A percentile compares a stretch with the other conserved stretches of the same genome.
Evolutionary conservation across 2,797 vertebrate species (phyloP).

Genomic region (Acestrorhynchus altus): DNA sequence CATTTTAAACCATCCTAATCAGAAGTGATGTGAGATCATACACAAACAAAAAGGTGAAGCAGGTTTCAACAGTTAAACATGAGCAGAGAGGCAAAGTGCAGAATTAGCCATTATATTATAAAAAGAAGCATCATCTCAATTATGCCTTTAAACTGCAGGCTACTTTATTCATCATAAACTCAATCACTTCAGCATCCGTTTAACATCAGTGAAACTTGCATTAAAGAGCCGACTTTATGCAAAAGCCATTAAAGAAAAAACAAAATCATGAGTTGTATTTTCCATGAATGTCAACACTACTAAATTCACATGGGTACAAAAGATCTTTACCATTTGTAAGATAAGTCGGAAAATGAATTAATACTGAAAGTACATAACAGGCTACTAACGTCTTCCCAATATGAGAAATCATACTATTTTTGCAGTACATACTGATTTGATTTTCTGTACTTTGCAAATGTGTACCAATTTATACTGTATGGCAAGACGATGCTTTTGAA

Average conservation of each 20-base stretch:
- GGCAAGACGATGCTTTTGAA: slow-evolving; percentile 75
- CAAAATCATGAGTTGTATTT: slow-evolving; percentile 28
- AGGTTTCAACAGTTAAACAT: too few relatives aligned
- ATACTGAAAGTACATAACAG: slow-evolving; percentile 81
- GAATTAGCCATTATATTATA: neutral
- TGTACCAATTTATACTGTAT: slow-evolving; percentile 80
- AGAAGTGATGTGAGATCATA: too few relatives aligned
- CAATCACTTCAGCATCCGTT: slow-evolving; percentile 28
- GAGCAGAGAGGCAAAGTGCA: too few relatives aligned
- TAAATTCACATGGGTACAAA: slow-evolving; percentile 55
- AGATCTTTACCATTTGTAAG: slow-evolving; percentile 59
- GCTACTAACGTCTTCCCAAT: slow-evolving; percentile 83
- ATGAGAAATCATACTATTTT: slow-evolving; percentile 83
- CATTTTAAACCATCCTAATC: too few relatives aligned
- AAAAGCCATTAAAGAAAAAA: slow-evolving; percentile 42
- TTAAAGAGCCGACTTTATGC: slow-evolving; percentile 46
- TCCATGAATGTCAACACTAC: slow-evolving; percentile 29
- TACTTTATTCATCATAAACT: slow-evolving; percentile 52
- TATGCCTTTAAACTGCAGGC: slow-evolving; percentile 35
- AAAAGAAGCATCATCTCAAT: neutral
- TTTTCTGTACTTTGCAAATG: slow-evolving; percentile 78
- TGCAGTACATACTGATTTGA: slow-evolving; percentile 76
- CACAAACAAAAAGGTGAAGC: too few relatives aligned
- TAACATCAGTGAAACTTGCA: slow-evolving; percentile 35
- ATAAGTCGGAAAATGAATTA: slow-evolving; percentile 78